Evolutionary conservation across 2,888 invertebrate species (phyloP).

Genomic region (Abrostola tripartita): DNA sequence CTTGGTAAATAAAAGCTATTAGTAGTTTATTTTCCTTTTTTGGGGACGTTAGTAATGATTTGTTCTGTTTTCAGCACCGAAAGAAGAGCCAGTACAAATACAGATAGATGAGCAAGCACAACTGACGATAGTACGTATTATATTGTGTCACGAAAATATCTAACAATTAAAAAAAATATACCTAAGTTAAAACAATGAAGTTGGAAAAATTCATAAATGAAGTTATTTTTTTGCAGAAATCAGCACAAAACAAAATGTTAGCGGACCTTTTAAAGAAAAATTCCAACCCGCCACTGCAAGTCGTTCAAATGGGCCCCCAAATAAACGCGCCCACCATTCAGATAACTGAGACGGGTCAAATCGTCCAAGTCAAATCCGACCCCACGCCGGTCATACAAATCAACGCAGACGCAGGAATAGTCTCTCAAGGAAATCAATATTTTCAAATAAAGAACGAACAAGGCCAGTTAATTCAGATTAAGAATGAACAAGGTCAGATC

Average conservation of each 20-base stretch:
- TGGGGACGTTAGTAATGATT: background rate
- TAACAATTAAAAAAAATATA: too few relatives aligned
- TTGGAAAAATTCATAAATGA: background rate
- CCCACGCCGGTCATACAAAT: conserved; percentile 75
- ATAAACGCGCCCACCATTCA: conserved; percentile 84
- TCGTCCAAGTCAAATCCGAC: conserved; percentile 81
- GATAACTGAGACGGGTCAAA: conserved; percentile 84
- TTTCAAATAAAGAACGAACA: conserved; percentile 84
- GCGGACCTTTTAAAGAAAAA: conserved; percentile 95
- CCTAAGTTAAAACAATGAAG: background rate
- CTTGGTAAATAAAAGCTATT: conserved; percentile 57
- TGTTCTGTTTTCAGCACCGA: conserved; percentile 66
- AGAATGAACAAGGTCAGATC: conserved; percentile 83
- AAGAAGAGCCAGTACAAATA: conserved; percentile 82
- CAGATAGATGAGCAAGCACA: conserved; percentile 84
- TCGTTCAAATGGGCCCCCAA: conserved; percentile 82
- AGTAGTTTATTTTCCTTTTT: too few relatives aligned
- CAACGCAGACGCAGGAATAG: conserved; percentile 66
- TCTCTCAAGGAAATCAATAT: conserved; percentile 72
- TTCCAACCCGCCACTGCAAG: conserved; percentile 86
- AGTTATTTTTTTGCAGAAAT: conserved; percentile 67
- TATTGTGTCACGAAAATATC: too few relatives aligned
- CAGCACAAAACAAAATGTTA: conserved; percentile 92
- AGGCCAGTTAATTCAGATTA: conserved; percentile 81
- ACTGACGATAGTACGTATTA: conserved; percentile 78